A percentile compares a stretch with the other conserved stretches of the same genome.
Evolutionary conservation across 1,140 invertebrate genomes (phyloP).

Genomic region (Megalonaias nervosa): DNA sequence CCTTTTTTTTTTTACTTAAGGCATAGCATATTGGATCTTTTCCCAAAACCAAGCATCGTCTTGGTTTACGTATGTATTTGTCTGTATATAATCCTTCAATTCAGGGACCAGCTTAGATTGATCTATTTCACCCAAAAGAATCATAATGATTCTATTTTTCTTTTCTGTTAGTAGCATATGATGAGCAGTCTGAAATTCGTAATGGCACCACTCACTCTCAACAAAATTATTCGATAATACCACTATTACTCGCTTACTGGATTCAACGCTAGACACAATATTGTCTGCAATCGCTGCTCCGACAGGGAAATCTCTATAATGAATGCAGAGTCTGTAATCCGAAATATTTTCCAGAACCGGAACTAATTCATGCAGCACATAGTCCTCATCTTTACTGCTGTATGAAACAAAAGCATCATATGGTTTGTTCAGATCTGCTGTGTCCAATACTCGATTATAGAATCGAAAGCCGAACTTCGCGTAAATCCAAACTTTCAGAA

Average conservation of each 20-base stretch:
- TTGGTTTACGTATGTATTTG: constrained; percentile 78
- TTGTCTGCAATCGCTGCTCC: constrained; percentile 53
- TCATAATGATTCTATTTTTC: constrained; percentile 38
- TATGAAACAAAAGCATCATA: constrained; percentile 61
- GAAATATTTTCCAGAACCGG: constrained; percentile 51
- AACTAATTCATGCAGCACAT: constrained; percentile 49
- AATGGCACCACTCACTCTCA: constrained; percentile 54
- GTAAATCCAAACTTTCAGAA: constrained; percentile 51
- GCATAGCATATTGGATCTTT: constrained; percentile 90
- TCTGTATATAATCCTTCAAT: constrained; percentile 69
- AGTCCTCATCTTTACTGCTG: constrained; percentile 53
- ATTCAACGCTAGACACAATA: constrained; percentile 46
- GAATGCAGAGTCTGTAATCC: constrained; percentile 55
- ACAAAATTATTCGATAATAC: constrained; percentile 31
- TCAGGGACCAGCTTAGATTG: constrained; percentile 37
- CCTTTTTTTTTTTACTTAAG: constrained; percentile 63
- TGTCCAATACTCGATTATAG: constrained; percentile 9
- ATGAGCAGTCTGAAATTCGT: constrained; percentile 55
- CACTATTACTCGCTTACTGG: constrained; percentile 52
- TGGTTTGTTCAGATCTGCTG: constrained; percentile 30
- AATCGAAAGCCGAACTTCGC: constrained; percentile 43
- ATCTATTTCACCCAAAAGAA: constrained; percentile 42
- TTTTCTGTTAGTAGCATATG: constrained; percentile 39
- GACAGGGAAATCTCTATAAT: constrained; percentile 54
- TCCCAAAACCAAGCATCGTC: constrained; percentile 90